A percentile compares a stretch with the other conserved stretches of the same genome.
Evolutionary conservation across 2,888 invertebrate genomes (phyloP).

Genomic region (Andricus quercusramuli): DNA sequence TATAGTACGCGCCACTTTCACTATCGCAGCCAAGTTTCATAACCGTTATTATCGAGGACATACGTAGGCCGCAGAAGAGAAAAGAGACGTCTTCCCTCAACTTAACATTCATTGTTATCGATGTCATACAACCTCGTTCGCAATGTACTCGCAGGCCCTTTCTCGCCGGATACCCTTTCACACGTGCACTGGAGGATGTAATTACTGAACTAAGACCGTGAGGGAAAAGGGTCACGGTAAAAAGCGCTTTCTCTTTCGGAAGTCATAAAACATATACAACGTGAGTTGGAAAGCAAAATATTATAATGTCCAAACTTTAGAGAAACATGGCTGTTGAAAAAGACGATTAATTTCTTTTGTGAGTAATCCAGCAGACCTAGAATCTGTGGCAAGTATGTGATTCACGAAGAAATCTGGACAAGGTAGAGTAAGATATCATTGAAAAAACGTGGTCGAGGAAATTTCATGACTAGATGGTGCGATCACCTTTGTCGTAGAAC

Average conservation of each 20-base stretch:
- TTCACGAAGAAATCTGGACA: conserved; percentile 22
- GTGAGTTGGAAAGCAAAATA: conserved; percentile 15
- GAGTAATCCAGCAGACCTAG: neutral
- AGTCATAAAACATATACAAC: conserved; percentile 17
- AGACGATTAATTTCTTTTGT: neutral
- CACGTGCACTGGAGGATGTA: conserved; percentile 15
- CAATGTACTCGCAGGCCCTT: conserved; percentile 26
- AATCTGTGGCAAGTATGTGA: conserved; percentile 2
- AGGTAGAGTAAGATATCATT: conserved; percentile 33
- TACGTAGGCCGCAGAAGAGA: conserved; percentile 67
- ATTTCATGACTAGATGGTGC: conserved; percentile 7
- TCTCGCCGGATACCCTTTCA: conserved; percentile 29
- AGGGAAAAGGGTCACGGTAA: conserved; percentile 38
- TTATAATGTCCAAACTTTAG: neutral
- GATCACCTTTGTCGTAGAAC: conserved; percentile 44
- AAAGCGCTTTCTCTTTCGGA: conserved; percentile 40
- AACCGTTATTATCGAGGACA: conserved; percentile 78
- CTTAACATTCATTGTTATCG: conserved; percentile 52
- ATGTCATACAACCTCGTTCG: conserved; percentile 37
- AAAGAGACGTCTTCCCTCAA: conserved; percentile 61
- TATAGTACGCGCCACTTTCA: conserved; percentile 75
- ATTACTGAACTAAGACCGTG: conserved; percentile 29
- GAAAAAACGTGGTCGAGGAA: conserved; percentile 30
- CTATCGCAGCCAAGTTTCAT: conserved; percentile 78
- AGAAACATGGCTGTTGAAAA: neutral